Conservation (phyloP, 2,113 vertebrate genomes). For the Megaptera novaeangliae region DNA sequence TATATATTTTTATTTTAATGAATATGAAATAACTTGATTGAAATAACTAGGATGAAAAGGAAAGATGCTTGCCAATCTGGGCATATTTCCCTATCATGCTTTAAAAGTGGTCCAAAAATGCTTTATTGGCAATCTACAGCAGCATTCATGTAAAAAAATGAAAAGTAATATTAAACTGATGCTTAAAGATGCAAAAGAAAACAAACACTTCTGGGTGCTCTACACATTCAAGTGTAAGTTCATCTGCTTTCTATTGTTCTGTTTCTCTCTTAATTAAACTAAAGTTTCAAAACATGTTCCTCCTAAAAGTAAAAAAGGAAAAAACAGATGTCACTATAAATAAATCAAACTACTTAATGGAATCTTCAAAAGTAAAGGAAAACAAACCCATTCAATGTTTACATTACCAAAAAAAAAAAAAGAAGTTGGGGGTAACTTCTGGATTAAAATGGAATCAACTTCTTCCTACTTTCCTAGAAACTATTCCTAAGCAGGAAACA, state of each 20-base stretch:
- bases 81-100: neutral
- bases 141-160: neutral
- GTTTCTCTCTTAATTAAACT: neutral
- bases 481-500: neutral
- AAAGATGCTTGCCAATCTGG: neutral
- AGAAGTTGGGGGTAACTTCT: neutral
- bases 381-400: neutral
- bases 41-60: neutral
- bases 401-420: neutral
- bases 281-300: slow-evolving; percentile 27
- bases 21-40: neutral
- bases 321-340: neutral
- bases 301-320: neutral
- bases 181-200: slow-evolving; percentile 33
- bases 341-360: neutral
- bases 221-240: neutral
- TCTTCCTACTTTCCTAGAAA: neutral
- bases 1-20: neutral
- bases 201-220: neutral
- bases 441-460: neutral
- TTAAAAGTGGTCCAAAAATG: slow-evolving; percentile 6
- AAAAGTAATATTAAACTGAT: neutral
- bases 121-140: neutral
- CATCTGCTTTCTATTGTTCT: neutral
- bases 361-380: neutral